These are phyloP conservation scores for Drosophila malerkotliana DNA, from an alignment of 1,140 invertebrate species.

Conservation along the genomic window DNA sequence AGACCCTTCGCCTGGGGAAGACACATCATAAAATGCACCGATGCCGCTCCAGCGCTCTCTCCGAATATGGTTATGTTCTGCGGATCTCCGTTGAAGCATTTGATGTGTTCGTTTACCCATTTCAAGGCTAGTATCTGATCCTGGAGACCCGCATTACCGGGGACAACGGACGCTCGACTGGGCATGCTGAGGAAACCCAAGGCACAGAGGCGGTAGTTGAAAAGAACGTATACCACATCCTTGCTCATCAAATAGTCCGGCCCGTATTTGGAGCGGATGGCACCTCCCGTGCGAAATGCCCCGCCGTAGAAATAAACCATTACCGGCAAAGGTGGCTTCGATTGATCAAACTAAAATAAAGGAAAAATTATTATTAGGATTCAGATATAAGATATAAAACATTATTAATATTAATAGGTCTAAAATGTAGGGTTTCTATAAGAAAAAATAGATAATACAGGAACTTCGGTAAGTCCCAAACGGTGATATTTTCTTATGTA, in stretches of 20 bases:
- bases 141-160: constrained; percentile 85
- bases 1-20: constrained; percentile 83
- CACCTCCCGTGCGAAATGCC: constrained; percentile 85
- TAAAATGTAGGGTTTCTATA: neutral
- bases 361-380: neutral
- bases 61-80: constrained; percentile 80
- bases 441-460: too few relatives aligned
- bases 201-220: constrained; percentile 89
- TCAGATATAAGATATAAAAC: too few relatives aligned
- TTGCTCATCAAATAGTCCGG: constrained; percentile 87
- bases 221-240: constrained; percentile 87
- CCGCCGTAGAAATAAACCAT: constrained; percentile 90
- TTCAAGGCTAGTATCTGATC: constrained; percentile 84
- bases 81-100: constrained; percentile 65
- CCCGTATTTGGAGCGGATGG: constrained; percentile 83
- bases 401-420: too few relatives aligned
- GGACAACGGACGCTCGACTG: constrained; percentile 62
- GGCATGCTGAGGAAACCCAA: constrained; percentile 87
- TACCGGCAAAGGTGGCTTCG: constrained; percentile 85
- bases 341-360: constrained; percentile 35
- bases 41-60: constrained; percentile 77
- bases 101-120: constrained; percentile 83
- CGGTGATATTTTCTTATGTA: too few relatives aligned
- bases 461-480: too few relatives aligned
- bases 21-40: constrained; percentile 70